These are phyloP conservation scores for Neosilurus mollespiculum DNA, from an alignment of 2,797 vertebrate genomes.

Conservation along the genomic window DNA sequence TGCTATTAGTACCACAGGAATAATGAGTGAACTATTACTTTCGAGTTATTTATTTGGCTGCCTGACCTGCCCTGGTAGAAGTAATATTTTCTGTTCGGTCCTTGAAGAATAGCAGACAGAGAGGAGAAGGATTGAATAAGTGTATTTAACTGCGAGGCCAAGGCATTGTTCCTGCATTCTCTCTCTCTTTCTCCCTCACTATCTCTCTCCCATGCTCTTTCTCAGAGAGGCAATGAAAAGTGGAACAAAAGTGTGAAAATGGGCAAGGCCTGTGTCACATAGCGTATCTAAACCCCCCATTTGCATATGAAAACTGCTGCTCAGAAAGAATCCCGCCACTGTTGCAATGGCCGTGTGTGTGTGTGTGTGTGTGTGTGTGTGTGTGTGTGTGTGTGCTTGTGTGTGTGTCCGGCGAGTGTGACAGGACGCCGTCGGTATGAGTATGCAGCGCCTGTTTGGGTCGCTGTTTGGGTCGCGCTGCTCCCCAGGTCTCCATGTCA, in stretches of 20 bases:
- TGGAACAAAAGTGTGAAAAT: conserved; percentile 77
- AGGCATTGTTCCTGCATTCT: conserved; percentile 57
- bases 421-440: conserved; percentile 65
- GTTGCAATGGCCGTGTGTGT: conserved; percentile 65
- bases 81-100: conserved; percentile 50
- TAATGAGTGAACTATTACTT: background rate
- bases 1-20: background rate
- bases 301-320: conserved; percentile 81
- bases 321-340: conserved; percentile 77
- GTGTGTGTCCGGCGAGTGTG: conserved; percentile 67
- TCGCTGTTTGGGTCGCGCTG: conserved; percentile 58
- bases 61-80: conserved; percentile 60
- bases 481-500: conserved; percentile 57
- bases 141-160: conserved; percentile 69
- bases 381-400: conserved; percentile 61
- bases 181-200: conserved; percentile 53
- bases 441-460: conserved; percentile 66
- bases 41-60: conserved; percentile 39
- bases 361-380: conserved; percentile 63
- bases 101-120: conserved; percentile 67
- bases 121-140: conserved; percentile 69
- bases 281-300: conserved; percentile 82
- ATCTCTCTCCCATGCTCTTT: conserved; percentile 45
- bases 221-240: conserved; percentile 71
- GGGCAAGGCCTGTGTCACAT: conserved; percentile 79